Evolutionary conservation across 2,797 vertebrate species (phyloP).

Genomic region (Poecilia picta): DNA sequence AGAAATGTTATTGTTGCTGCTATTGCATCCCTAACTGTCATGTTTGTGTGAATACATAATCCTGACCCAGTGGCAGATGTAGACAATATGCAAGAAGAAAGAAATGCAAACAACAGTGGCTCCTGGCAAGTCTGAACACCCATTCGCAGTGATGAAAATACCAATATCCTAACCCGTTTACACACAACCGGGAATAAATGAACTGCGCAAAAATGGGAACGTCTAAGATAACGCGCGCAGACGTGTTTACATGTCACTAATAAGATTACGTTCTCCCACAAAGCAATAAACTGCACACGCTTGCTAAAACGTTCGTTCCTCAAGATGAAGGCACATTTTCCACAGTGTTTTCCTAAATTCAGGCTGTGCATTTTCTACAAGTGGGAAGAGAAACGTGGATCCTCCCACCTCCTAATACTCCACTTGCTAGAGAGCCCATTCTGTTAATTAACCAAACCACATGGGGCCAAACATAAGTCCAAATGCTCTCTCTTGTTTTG

Average conservation of each 20-base stretch:
- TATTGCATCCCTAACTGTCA: conserved; percentile 57
- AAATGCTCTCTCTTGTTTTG: conserved; percentile 64
- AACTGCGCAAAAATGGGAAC: conserved; percentile 33
- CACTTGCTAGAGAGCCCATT: conserved; percentile 57
- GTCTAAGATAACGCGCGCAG: conserved; percentile 13
- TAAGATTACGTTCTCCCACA: conserved; percentile 49
- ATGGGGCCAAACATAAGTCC: conserved; percentile 68
- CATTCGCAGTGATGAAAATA: conserved; percentile 35
- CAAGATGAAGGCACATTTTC: conserved; percentile 31
- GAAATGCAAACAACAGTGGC: conserved; percentile 57
- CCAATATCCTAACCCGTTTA: conserved; percentile 31
- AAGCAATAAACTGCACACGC: conserved; percentile 18
- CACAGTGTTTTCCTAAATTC: conserved; percentile 39
- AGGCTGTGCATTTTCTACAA: conserved; percentile 34
- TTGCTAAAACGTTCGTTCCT: conserved; percentile 29
- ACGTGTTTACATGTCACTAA: conserved; percentile 54
- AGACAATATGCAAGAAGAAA: conserved; percentile 64
- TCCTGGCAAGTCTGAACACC: conserved; percentile 48
- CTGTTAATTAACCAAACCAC: conserved; percentile 72
- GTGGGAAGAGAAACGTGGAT: conserved; percentile 41
- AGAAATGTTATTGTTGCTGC: conserved; percentile 58
- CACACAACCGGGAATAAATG: conserved; percentile 32
- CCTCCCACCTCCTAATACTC: conserved; percentile 59
- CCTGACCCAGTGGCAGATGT: conserved; percentile 70
- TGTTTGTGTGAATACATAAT: conserved; percentile 73